These are phyloP conservation scores for Sisyra terminalis DNA, from an alignment of 2,888 invertebrate species.

Conservation along the genomic window DNA sequence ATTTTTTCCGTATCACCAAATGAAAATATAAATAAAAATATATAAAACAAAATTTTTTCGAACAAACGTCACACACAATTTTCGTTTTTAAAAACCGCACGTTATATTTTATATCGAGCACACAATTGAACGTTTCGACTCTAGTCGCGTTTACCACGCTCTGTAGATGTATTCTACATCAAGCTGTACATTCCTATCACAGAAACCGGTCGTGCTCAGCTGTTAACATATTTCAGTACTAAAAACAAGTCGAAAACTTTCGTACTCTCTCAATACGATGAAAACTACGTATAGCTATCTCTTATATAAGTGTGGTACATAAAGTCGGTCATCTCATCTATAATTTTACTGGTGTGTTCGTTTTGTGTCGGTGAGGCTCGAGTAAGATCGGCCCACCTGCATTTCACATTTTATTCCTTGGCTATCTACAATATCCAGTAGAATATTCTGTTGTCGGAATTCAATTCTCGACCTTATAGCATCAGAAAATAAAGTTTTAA, in stretches of 20 bases:
- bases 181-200: slow-evolving; percentile 5
- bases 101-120: slow-evolving; percentile 3
- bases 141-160: slow-evolving; percentile 4
- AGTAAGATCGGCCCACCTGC: slow-evolving; percentile 33
- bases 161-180: slow-evolving; percentile 1
- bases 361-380: slow-evolving; percentile 24
- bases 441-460: neutral
- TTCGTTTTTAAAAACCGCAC: neutral
- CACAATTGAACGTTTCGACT: neutral
- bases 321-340: neutral
- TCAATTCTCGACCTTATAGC: neutral
- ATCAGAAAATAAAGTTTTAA: neutral
- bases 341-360: slow-evolving; percentile 15
- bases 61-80: slow-evolving; percentile 1
- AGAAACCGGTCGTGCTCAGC: slow-evolving; percentile 1
- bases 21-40: slow-evolving; percentile 3
- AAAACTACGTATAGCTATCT: neutral
- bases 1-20: too few species aligned
- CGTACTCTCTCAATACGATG: neutral
- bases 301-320: neutral
- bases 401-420: slow-evolving; percentile 23
- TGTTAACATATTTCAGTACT: neutral
- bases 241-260: neutral
- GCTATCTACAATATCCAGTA: neutral
- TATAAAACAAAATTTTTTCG: neutral